Percentiles rank a stretch among this genome's conserved stretches.
Conservation (phyloP, 2,113 vertebrate genomes). For the Bubalus kerabau region DNA sequence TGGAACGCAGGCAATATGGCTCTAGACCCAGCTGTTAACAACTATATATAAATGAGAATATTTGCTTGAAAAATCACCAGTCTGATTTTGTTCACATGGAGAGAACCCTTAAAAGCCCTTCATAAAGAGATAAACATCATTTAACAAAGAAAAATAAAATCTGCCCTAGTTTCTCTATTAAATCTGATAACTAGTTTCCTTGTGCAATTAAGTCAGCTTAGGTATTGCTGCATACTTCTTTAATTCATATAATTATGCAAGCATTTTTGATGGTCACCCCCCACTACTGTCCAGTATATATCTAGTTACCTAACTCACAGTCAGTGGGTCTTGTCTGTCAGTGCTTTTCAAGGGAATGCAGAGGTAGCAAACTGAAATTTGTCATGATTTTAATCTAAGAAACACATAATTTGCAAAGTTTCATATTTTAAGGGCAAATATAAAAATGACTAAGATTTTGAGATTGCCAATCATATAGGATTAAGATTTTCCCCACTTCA, state of each 20-base stretch:
- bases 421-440: background rate
- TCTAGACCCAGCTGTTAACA: background rate
- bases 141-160: background rate
- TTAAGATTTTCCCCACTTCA: background rate
- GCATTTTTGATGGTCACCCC: background rate
- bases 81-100: background rate
- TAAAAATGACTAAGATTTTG: background rate
- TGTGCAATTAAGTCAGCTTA: background rate
- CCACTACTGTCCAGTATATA: background rate
- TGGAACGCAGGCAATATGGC: background rate
- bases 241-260: background rate
- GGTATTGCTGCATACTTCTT: background rate
- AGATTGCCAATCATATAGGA: background rate
- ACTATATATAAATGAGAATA: background rate
- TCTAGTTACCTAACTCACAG: background rate
- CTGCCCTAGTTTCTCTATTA: background rate
- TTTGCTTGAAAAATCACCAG: background rate
- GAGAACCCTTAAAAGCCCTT: background rate
- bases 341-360: background rate
- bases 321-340: background rate
- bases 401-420: background rate
- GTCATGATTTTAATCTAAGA: background rate
- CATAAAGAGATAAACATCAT: background rate
- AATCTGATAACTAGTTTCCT: background rate
- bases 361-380: background rate